Evolutionary conservation across 2,888 invertebrate species (phyloP).

Genomic region (Epistrophe grossulariae): DNA sequence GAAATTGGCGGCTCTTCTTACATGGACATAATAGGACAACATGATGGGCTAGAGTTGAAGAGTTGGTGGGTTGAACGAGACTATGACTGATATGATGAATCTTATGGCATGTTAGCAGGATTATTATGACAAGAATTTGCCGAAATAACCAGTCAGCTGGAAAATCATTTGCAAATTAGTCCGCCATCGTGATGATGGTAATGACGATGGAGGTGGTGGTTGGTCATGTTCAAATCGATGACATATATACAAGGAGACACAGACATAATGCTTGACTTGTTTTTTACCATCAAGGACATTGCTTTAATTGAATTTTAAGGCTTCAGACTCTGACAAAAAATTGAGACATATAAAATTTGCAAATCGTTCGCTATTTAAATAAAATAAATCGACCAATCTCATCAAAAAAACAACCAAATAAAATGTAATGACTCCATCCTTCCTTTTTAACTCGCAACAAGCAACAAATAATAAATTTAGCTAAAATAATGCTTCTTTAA

Average conservation of each 20-base stretch:
- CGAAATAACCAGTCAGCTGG: slow-evolving; percentile 45
- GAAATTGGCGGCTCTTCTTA: slow-evolving; percentile 33
- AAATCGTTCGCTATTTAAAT: no score
- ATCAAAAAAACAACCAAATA: no score
- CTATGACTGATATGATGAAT: slow-evolving; percentile 44
- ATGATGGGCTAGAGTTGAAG: not conserved
- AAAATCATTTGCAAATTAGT: slow-evolving; percentile 56
- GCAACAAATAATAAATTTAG: no score
- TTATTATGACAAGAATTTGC: slow-evolving; percentile 65
- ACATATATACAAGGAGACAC: not conserved
- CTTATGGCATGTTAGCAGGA: slow-evolving; percentile 55
- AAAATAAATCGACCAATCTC: no score
- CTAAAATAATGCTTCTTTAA: no score
- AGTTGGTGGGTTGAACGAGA: not conserved
- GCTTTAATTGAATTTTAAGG: not conserved
- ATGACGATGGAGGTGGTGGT: not conserved
- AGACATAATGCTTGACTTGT: not conserved
- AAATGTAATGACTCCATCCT: no score
- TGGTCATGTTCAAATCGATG: not conserved
- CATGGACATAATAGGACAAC: not conserved
- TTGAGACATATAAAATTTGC: no score
- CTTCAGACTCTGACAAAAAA: not conserved
- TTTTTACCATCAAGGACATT: not conserved
- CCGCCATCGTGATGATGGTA: not conserved
- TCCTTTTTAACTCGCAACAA: no score